Evolutionary conservation across 2,888 invertebrate genomes (phyloP), one percentile per base, ranked within the genome.

Genomic region (Dynastes hyllus): DNA sequence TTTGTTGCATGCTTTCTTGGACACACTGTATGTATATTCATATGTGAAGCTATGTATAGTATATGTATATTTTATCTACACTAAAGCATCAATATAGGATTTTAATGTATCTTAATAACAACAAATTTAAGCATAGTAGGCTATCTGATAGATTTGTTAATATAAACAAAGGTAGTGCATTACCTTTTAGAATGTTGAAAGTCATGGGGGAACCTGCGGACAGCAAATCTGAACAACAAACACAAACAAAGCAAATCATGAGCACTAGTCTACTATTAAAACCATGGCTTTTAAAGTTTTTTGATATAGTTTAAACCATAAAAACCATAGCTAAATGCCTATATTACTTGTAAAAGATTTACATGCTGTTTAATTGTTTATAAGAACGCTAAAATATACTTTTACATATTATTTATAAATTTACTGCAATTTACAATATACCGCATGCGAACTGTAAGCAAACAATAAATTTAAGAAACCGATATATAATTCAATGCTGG

Each of bases 151-250:
- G 73, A 77, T 58, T 51, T 83, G 81, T 82, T 83, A 83, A 83
- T 81, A 80, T 82, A 82, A 80, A 80, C 51, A 82, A 84, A 83
- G 82, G 83, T 84, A 82, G 84, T 87, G 90, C 89, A 91, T 94
- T 94, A 95, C 95, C 95, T 95, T 94, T 95, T 91, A 95, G 93
- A 91, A 95, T 94, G 94, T 94, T 94, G 94, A 94, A 95, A 92
- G 94, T 94, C 92, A 94, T 93, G 90, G 94, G 94, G 91, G 93
- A 93, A 90, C 94, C 94, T 91, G 94, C 93, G 91, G 93, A 93
- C 94, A 94, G 93, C 91, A 91, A 90, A 93, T 94, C 93, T 93
- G 92, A 92, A 93, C 92, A 93, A 93, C 92, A 92, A 93, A 93
- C 92, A 92, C 92, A 93, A 92, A 92, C 90, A 91, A 89, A 89